These are phyloP conservation scores for Benthosema pterotum DNA, from an alignment of 2,797 vertebrate genomes.

Conservation along the genomic window DNA sequence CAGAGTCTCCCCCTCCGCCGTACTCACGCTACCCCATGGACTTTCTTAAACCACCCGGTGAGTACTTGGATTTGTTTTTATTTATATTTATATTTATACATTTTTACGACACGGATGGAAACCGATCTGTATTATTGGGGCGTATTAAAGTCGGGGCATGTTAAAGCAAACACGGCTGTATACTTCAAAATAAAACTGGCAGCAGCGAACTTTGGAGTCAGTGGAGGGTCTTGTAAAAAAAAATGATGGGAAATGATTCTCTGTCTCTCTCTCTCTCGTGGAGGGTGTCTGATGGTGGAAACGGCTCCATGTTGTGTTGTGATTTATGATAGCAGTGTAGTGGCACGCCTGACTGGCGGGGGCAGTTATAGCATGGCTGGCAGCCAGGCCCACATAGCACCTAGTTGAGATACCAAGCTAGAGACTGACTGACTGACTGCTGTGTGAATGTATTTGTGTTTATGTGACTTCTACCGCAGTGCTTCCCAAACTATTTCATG, in stretches of 20 bases:
- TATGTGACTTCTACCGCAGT: no score
- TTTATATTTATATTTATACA: neutral
- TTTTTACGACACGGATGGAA: neutral
- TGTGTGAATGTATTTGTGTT: slow-evolving; percentile 52
- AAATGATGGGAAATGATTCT: neutral
- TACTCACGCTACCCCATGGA: slow-evolving; percentile 99
- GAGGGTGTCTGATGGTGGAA: slow-evolving; percentile 47
- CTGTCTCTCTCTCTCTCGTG: neutral
- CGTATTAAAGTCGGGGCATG: no score
- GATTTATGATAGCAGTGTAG: slow-evolving; percentile 76
- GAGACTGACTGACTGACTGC: slow-evolving; percentile 59
- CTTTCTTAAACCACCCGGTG: slow-evolving; percentile 98
- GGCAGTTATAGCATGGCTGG: slow-evolving; percentile 82
- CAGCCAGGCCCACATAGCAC: slow-evolving; percentile 83
- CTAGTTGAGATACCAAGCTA: slow-evolving; percentile 82
- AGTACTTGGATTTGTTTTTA: slow-evolving; percentile 69
- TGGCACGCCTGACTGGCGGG: slow-evolving; percentile 73
- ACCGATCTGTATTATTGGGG: neutral
- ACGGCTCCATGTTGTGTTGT: slow-evolving; percentile 77
- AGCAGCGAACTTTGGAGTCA: no score
- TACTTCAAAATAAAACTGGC: no score
- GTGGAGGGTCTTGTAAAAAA: no score
- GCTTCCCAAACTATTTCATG: no score
- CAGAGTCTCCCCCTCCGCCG: slow-evolving; percentile 98
- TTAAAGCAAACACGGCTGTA: no score